A percentile compares a stretch with the other conserved stretches of the same genome.
Evolutionary conservation across 2,797 vertebrate species (phyloP).

Genomic region (Scolopax bukidnonensis): DNA sequence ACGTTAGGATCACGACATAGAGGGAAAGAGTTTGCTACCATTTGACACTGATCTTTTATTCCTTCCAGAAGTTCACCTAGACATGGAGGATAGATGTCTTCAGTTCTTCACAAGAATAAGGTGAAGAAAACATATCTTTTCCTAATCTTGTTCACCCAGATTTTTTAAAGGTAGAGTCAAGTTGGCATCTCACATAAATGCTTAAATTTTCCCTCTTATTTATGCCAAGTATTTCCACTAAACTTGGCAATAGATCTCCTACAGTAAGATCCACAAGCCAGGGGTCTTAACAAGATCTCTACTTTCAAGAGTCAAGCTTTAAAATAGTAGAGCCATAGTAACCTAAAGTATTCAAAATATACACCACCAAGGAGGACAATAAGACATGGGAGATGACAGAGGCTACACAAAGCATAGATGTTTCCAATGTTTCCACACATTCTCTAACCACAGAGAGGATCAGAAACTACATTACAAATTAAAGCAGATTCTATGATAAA

Average conservation of each 20-base stretch:
- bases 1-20: background rate
- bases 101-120: background rate
- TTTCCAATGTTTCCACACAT: slow-evolving; percentile 42
- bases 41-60: slow-evolving; percentile 3
- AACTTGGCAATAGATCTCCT: background rate
- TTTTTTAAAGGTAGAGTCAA: background rate
- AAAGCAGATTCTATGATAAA: background rate
- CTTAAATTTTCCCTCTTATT: background rate
- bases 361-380: background rate
- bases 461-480: slow-evolving; percentile 28
- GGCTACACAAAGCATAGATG: background rate
- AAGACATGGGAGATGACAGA: slow-evolving; percentile 19
- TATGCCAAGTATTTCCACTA: background rate
- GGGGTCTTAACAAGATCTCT: background rate
- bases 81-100: background rate
- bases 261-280: background rate
- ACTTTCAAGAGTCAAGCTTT: background rate
- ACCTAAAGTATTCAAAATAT: background rate
- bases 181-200: background rate
- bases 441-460: slow-evolving; percentile 27
- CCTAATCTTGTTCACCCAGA: background rate
- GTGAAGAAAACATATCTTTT: background rate
- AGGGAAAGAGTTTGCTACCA: background rate
- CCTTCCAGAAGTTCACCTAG: slow-evolving; percentile 11
- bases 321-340: background rate